A percentile compares a stretch with the other conserved stretches of the same genome.
Conservation (phyloP, 2,113 vertebrate species). For the Coreoperca whiteheadi region DNA sequence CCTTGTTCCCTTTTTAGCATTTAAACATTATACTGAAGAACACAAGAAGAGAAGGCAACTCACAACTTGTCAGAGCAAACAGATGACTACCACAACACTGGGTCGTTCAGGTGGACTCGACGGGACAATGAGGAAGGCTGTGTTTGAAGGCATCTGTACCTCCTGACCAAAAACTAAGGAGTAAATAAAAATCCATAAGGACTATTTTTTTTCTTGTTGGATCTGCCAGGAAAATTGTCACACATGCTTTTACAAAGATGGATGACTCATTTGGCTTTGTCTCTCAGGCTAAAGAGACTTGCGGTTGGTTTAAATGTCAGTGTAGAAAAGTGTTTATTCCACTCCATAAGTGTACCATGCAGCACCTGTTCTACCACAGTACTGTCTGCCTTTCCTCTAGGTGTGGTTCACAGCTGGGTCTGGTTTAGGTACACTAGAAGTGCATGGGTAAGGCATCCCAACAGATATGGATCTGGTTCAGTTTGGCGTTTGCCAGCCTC, state of each 20-base stretch:
- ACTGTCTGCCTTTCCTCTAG: too few relatives aligned
- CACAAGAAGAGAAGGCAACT: neutral
- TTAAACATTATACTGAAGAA: neutral
- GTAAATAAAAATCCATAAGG: neutral
- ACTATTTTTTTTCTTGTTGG: neutral
- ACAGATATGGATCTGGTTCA: neutral
- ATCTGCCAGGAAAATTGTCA: neutral
- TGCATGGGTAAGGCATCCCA: conserved; percentile 14
- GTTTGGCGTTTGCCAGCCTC: too few relatives aligned
- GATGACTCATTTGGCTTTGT: neutral
- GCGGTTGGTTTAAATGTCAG: neutral
- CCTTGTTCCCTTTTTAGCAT: neutral
- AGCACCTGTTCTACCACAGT: neutral
- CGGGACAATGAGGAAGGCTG: neutral
- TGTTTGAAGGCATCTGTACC: neutral
- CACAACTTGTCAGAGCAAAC: neutral
- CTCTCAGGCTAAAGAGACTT: neutral
- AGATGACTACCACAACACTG: neutral
- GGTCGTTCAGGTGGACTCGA: neutral
- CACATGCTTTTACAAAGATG: conserved; percentile 18
- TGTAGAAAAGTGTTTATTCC: neutral
- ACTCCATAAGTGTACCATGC: neutral
- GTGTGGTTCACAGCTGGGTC: conserved; percentile 22
- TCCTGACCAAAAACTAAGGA: neutral
- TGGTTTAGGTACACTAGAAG: neutral